These are phyloP conservation scores for Oncorhynchus masou DNA, from an alignment of 2,113 vertebrate genomes.

Conservation along the genomic window DNA sequence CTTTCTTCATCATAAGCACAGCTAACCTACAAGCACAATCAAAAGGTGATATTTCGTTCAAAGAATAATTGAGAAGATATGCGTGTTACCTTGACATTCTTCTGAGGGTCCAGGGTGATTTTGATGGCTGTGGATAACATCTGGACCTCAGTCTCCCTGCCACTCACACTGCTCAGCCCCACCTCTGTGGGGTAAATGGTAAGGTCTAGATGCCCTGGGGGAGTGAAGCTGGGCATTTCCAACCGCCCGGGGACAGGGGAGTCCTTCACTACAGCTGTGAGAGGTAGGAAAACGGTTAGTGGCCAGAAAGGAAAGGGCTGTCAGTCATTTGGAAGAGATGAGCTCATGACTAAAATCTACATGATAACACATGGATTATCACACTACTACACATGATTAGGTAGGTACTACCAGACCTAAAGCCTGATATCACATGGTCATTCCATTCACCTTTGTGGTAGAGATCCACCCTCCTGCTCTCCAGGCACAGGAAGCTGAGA, in stretches of 20 bases:
- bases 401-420: no score
- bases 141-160: slow-evolving; percentile 68
- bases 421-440: not conserved
- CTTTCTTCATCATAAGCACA: not conserved
- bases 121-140: slow-evolving; percentile 89
- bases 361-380: no score
- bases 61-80: no score
- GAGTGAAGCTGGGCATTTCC: slow-evolving; percentile 78
- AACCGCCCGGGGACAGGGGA: slow-evolving; percentile 70
- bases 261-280: slow-evolving; percentile 79
- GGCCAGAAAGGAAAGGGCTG: not conserved
- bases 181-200: slow-evolving; percentile 88
- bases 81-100: slow-evolving; percentile 80
- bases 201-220: slow-evolving; percentile 76
- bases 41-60: not conserved
- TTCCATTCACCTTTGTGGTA: slow-evolving; percentile 80
- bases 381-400: no score
- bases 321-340: not conserved
- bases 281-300: not conserved
- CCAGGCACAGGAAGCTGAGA: slow-evolving; percentile 85
- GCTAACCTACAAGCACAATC: not conserved
- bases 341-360: not conserved
- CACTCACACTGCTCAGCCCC: slow-evolving; percentile 75
- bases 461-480: slow-evolving; percentile 80
- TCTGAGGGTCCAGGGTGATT: slow-evolving; percentile 85